phyloP scores from a whole-genome alignment of 2,888 invertebrate species.

The Dendrolimus pini region DNA sequence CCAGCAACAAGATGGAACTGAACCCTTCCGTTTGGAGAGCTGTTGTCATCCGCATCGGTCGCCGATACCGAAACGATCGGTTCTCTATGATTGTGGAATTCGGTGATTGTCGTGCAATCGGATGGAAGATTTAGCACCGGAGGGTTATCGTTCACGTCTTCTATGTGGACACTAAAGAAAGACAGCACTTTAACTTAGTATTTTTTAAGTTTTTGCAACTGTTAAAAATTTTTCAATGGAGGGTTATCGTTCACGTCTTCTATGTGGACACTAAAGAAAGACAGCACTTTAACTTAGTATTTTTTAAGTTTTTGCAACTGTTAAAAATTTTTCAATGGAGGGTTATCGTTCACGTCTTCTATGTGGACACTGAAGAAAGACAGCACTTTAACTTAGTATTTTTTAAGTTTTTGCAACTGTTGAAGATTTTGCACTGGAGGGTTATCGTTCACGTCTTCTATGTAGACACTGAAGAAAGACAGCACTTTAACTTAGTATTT shows the following conservation, averaged over 20 bases:
- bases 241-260: conserved; percentile 92
- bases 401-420: too few relatives aligned
- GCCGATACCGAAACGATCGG: conserved; percentile 85
- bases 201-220: too few relatives aligned
- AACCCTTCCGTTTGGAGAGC: conserved; percentile 87
- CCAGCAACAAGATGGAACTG: conserved; percentile 83
- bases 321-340: too few relatives aligned
- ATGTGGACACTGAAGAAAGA: too few relatives aligned
- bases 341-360: too few relatives aligned
- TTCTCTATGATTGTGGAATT: conserved; percentile 91
- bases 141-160: conserved; percentile 91
- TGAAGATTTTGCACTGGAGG: conserved; percentile 83
- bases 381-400: too few relatives aligned
- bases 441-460: conserved; percentile 93
- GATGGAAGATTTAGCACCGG: conserved; percentile 83
- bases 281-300: too few relatives aligned
- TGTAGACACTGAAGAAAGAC: conserved; percentile 76
- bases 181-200: too few relatives aligned
- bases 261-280: conserved; percentile 79
- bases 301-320: too few relatives aligned
- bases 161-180: conserved; percentile 79
- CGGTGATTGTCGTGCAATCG: conserved; percentile 87
- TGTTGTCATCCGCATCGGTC: conserved; percentile 89
- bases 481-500: too few relatives aligned
- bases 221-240: conserved; percentile 81